Base-by-base conservation (phyloP, 2,888 invertebrate genomes). In the Druceiella hillmani region DNA sequence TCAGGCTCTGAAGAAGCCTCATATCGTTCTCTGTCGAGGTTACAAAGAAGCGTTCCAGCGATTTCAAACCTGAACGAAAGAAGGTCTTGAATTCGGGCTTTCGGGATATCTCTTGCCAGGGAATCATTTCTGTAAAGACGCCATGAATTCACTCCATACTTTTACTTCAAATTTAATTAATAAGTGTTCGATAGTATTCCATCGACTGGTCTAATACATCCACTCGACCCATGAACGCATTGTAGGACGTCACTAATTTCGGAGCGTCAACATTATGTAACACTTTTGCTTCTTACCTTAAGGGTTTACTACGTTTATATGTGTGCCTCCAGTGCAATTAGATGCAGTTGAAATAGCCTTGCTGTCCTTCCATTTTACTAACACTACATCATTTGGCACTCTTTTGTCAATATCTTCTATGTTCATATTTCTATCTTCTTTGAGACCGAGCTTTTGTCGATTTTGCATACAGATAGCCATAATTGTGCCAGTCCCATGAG, bases 211-310 rank as follows among this genome's bases (percentile, higher is more conserved):
- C 54, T 33, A 49, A 29, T 3, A 52, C 26, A 38, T 57, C 53
- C 6, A 55, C 54, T n/a, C 52, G 54, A 13, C 54, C 55, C 52
- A 55, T 57, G 15, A 51, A 50, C 17, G 53, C 47, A 43, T 57
- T 56, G 41, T 57, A 55, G 9, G 45, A 46, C 20, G 33, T 50
- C 2, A 56, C 52, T 4, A 56, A 25, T 43, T 51, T 46, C 12
- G 55, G 55, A 2, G 51, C 41, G 32, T 48, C 43, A 12, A 56
- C 45, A 7, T 53, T 44, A 50, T 42, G 39, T 35, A 46, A 17
- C 12, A 12, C 27, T 47, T 52, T 0, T 50, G 43, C 40, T 41
- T 48, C 20, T 47, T 49, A 36, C 31, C 46, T 45, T 46, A 51
- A 28, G 51, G 53, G 40, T 44, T 36, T 44, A 36, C 20, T 9